Evolutionary conservation across 2,888 invertebrate genomes (phyloP).

Genomic region (Bimastos eiseni): DNA sequence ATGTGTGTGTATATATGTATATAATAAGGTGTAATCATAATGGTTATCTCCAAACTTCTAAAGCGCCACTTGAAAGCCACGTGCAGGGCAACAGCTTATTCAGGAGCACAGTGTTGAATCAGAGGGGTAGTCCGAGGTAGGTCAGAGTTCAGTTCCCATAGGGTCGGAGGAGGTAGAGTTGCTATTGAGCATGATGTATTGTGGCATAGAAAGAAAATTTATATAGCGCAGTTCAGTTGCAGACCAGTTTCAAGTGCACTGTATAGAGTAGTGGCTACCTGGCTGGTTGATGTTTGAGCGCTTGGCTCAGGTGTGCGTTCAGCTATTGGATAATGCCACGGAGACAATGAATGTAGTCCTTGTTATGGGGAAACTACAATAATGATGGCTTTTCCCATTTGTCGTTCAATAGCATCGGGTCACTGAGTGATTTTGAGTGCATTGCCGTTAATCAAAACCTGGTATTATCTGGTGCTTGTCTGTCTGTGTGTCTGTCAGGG

Average conservation of each 20-base stretch:
- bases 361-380: too few relatives aligned
- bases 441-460: background rate
- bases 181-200: background rate
- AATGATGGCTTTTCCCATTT: background rate
- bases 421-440: background rate
- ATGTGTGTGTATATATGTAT: too few relatives aligned
- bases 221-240: background rate
- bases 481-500: background rate
- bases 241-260: background rate
- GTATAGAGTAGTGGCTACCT: background rate
- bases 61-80: too few relatives aligned
- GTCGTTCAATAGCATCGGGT: background rate
- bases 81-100: too few relatives aligned
- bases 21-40: too few relatives aligned
- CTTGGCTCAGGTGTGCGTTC: background rate
- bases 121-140: too few relatives aligned
- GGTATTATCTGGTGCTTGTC: background rate
- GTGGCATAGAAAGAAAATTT: background rate
- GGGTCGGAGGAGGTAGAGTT: too few relatives aligned
- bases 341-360: background rate
- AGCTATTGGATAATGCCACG: background rate
- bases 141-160: too few relatives aligned
- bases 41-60: too few relatives aligned
- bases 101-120: too few relatives aligned
- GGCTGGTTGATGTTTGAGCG: background rate